Evolutionary conservation across 2,888 invertebrate genomes (phyloP).

Genomic region (Meteorus colon): DNA sequence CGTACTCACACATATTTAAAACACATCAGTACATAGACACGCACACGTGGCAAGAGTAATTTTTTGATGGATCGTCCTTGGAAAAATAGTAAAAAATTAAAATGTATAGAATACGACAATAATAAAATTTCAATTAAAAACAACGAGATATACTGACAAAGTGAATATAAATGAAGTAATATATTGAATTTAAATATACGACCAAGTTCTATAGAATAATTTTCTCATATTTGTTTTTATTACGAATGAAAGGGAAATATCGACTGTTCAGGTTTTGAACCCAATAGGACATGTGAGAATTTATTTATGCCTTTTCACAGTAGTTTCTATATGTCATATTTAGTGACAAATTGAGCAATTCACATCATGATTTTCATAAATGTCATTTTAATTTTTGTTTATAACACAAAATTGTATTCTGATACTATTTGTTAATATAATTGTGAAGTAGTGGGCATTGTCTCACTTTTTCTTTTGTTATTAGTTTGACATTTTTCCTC

Average conservation of each 20-base stretch:
- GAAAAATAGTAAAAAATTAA: background rate
- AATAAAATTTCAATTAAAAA: background rate
- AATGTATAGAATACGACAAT: background rate
- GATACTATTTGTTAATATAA: no score
- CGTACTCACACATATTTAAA: background rate
- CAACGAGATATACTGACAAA: background rate
- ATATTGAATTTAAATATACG: background rate
- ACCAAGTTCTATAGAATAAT: background rate
- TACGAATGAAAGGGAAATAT: background rate
- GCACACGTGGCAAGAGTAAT: background rate
- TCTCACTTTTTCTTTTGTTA: no score
- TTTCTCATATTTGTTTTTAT: background rate
- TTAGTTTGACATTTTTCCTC: no score
- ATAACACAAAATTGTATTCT: no score
- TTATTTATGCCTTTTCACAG: no score
- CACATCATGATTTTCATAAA: no score
- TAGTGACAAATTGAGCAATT: no score
- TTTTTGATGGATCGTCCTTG: constrained; percentile 13
- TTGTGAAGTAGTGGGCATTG: no score
- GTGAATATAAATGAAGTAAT: background rate
- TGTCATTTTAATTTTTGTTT: no score
- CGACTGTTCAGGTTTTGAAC: background rate
- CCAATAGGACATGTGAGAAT: no score
- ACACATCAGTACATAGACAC: background rate
- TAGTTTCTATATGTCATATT: no score